Conservation (phyloP, 92 coral and sea anemone species). For the Porites divaricata region DNA sequence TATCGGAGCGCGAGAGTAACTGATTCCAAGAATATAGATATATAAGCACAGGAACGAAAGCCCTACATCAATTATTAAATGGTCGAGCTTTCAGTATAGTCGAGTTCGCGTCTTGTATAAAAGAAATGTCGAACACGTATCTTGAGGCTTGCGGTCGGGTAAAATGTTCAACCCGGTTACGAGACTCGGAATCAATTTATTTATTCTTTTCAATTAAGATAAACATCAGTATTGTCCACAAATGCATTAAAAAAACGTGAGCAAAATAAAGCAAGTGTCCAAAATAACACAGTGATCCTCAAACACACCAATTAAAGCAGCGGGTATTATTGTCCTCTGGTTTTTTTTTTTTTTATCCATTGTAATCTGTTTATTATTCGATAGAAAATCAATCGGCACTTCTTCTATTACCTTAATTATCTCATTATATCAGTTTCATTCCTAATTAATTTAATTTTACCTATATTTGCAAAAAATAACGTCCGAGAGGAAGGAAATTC, state of each 20-base stretch:
- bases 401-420: constrained; percentile 24
- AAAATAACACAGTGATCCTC: constrained; percentile 22
- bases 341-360: constrained; percentile 22
- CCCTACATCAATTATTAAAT: constrained; percentile 31
- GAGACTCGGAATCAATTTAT: background rate
- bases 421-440: constrained; percentile 25
- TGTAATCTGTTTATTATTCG: constrained; percentile 12
- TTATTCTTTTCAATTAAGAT: background rate
- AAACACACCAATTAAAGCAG: constrained; percentile 28
- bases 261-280: background rate
- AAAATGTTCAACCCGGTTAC: background rate
- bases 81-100: background rate
- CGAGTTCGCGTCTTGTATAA: background rate
- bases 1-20: background rate
- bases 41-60: constrained; percentile 11
- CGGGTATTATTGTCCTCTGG: background rate
- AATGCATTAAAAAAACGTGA: background rate
- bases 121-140: background rate
- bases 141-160: too few relatives aligned
- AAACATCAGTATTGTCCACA: background rate
- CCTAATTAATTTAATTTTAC: constrained; percentile 24
- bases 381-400: constrained; percentile 29
- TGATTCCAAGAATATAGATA: background rate
- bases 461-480: background rate
- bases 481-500: background rate